Conservation (phyloP, 2,113 vertebrate species). For the Oreochromis spilurus region DNA sequence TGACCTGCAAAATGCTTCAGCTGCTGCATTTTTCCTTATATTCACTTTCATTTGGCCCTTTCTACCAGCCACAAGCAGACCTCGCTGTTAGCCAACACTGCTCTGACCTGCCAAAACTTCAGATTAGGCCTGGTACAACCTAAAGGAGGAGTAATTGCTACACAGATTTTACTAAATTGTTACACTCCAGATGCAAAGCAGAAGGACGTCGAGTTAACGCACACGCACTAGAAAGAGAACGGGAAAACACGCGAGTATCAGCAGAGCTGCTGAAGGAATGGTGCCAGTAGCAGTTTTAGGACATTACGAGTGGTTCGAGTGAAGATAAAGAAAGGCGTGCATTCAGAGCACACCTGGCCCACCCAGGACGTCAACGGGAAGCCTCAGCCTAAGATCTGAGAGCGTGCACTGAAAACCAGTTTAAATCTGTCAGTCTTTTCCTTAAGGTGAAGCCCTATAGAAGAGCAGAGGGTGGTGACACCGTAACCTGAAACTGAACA, state of each 20-base stretch:
- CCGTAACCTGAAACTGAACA: slow-evolving; percentile 48
- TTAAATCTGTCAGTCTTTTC: slow-evolving; percentile 30
- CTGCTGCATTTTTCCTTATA: neutral
- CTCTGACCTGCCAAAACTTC: slow-evolving; percentile 3
- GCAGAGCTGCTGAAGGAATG: neutral
- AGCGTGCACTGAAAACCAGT: slow-evolving; percentile 14
- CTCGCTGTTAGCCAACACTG: neutral
- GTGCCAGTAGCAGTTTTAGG: slow-evolving; percentile 1
- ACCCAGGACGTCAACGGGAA: slow-evolving; percentile 17
- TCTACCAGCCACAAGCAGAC: neutral
- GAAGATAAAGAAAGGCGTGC: neutral
- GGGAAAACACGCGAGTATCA: slow-evolving; percentile 2
- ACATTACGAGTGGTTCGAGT: neutral
- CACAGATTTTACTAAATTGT: neutral
- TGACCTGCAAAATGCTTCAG: neutral
- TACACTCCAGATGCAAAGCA: neutral
- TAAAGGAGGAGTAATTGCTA: neutral
- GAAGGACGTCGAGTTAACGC: neutral
- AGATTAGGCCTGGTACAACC: neutral
- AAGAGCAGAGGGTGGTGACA: slow-evolving; percentile 15
- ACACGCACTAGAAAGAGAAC: neutral
- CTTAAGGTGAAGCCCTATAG: slow-evolving; percentile 17
- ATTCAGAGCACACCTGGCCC: slow-evolving; percentile 19
- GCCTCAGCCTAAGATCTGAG: neutral
- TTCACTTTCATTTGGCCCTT: neutral